These are phyloP conservation scores for Machimus rusticus DNA, from an alignment of 2,888 invertebrate species.

Conservation along the genomic window DNA sequence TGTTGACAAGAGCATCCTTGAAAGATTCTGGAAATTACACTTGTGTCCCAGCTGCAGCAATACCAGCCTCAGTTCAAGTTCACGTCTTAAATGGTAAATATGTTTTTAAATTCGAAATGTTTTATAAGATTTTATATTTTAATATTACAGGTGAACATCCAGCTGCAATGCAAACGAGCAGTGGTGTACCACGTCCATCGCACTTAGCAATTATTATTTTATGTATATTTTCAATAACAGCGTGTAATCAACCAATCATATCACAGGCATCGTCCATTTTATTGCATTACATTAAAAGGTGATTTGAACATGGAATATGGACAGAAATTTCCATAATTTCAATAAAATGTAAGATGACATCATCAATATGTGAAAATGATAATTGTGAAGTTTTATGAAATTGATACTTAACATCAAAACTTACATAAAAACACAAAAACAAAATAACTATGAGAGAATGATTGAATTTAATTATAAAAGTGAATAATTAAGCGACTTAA, in stretches of 20 bases:
- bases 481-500: background rate
- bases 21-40: conserved; percentile 90
- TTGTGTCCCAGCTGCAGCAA: conserved; percentile 84
- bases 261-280: conserved; percentile 58
- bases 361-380: background rate
- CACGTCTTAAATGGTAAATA: conserved; percentile 83
- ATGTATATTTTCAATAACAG: conserved; percentile 53
- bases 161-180: conserved; percentile 84
- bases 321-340: background rate
- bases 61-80: conserved; percentile 82
- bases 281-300: conserved; percentile 51
- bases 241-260: conserved; percentile 59
- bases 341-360: background rate
- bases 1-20: conserved; percentile 85
- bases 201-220: conserved; percentile 54
- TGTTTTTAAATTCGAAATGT: too few species aligned
- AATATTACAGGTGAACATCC: conserved; percentile 79
- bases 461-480: background rate
- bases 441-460: background rate
- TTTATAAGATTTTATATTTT: background rate
- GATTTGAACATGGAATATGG: conserved; percentile 46
- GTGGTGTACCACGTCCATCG: conserved; percentile 61
- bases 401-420: background rate
- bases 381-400: background rate
- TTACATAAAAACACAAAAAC: background rate